Base-by-base conservation (phyloP, 30 jellyfish, hydroid and myxozoan genomes). In the Turritopsis dohrnii region DNA sequence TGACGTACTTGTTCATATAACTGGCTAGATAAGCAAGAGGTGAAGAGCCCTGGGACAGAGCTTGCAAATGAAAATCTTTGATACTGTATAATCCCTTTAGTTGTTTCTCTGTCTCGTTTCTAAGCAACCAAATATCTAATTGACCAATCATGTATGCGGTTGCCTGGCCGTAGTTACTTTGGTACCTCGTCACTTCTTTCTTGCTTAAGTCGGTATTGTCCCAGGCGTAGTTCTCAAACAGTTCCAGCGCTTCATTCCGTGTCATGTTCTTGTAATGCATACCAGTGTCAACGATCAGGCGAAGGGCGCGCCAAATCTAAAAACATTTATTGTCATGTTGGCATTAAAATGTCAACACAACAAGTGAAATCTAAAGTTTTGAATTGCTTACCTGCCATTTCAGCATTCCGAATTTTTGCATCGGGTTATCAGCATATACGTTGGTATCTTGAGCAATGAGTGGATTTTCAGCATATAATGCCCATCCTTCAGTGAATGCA, bases 401-500 rank as follows among this genome's bases (percentile, higher is more conserved):
- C 41, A 94, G 89, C 99, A 94, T 94, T 75, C 99, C 99, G 85
- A 29, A 94, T 53, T 86, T 89, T 83, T 94, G 99, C 99, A 94
- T 94, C 16, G 84, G 89, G 28, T 94, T 94, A n/a, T 72, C 89
- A 28, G 86, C 81, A 89, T 94, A 94, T 27, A 87, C 76, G 73
- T 94, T 94, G 21, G 99, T 94, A 54, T 86, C 95, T 74, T 94
- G 92, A 1, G 99, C 99, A 28, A 94, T 94, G 74, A 94, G 83
- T 1, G 99, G 99, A 75, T 94, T 94, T 65, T 94, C 99, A 26
- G 96, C 99, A 94, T 94, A 94, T 84, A 94, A 65, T 0, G 96
- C 99, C 99, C 99, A 94, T 19, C 99, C 99, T 75, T 94, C 99
- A 20, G 96, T 89, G 85, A 94, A 94, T 22, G 99, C 99, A 13